Conservation (phyloP, 2,113 vertebrate species). For the Nasalis larvatus region DNA sequence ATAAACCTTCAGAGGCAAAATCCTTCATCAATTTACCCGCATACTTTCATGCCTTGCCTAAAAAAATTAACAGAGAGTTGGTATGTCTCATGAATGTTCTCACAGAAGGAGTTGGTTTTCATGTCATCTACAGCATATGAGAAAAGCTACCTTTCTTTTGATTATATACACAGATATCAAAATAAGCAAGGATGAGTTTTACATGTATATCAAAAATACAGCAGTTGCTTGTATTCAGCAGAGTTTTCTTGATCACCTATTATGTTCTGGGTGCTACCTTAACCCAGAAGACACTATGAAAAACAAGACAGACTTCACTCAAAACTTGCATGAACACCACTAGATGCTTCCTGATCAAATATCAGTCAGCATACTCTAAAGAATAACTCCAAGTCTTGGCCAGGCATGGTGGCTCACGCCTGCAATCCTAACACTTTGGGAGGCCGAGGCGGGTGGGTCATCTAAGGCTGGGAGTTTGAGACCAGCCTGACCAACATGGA, state of each 20-base stretch:
- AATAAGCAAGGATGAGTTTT: neutral
- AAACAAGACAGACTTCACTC: neutral
- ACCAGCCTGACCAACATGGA: no score
- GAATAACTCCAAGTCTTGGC: neutral
- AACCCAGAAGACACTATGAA: neutral
- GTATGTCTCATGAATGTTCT: neutral
- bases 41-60: neutral
- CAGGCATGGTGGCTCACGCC: no score
- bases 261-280: neutral
- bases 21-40: neutral
- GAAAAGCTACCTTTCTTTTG: neutral
- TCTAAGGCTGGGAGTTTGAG: no score
- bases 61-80: neutral
- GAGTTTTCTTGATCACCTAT: neutral
- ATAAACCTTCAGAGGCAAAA: neutral
- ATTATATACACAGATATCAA: neutral
- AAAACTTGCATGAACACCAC: neutral
- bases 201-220: neutral
- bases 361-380: neutral
- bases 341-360: neutral
- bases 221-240: neutral
- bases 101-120: neutral
- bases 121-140: neutral
- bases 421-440: no score
- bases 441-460: no score